Conservation (phyloP, 2,113 vertebrate species). For the Uropsilus gracilis region DNA sequence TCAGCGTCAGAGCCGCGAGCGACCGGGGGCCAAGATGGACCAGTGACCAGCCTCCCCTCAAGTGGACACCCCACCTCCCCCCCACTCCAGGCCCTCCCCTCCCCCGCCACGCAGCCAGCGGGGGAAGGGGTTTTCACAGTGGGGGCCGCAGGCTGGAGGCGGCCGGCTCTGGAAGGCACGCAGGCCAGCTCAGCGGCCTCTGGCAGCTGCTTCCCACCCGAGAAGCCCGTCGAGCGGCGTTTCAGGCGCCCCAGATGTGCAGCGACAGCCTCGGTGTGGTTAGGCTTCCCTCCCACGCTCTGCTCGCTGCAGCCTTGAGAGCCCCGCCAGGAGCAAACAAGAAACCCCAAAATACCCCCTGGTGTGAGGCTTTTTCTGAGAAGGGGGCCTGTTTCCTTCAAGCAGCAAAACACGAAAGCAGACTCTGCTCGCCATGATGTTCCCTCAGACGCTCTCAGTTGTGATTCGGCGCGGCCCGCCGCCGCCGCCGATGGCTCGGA, state of each 20-base stretch:
- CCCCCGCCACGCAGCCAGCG: too few species aligned
- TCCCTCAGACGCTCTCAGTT: slow-evolving; percentile 49
- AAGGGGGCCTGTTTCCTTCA: slow-evolving; percentile 75
- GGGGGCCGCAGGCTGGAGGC: too few species aligned
- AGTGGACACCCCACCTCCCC: too few species aligned
- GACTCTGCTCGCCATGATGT: slow-evolving; percentile 57
- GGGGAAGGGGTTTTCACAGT: too few species aligned
- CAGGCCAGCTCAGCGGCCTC: too few species aligned
- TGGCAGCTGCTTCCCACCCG: slow-evolving; percentile 56
- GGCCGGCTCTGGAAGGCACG: too few species aligned
- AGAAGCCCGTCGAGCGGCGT: slow-evolving; percentile 56
- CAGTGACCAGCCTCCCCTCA: too few species aligned
- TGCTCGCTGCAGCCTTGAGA: slow-evolving; percentile 54
- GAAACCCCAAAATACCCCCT: slow-evolving; percentile 63
- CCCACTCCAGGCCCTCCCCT: too few species aligned
- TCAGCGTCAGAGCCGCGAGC: too few species aligned
- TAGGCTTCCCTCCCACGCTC: slow-evolving; percentile 80
- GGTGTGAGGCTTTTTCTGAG: slow-evolving; percentile 77
- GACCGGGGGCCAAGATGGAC: too few species aligned
- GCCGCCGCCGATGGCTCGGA: too few species aligned
- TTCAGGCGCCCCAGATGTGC: slow-evolving; percentile 59
- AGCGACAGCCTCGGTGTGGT: slow-evolving; percentile 74
- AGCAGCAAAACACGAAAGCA: slow-evolving; percentile 63
- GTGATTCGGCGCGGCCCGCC: too few species aligned
- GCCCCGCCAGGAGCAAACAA: slow-evolving; percentile 59